Base-by-base conservation (phyloP, 1,140 invertebrate genomes). In the Aphelenchoides fujianensis region DNA sequence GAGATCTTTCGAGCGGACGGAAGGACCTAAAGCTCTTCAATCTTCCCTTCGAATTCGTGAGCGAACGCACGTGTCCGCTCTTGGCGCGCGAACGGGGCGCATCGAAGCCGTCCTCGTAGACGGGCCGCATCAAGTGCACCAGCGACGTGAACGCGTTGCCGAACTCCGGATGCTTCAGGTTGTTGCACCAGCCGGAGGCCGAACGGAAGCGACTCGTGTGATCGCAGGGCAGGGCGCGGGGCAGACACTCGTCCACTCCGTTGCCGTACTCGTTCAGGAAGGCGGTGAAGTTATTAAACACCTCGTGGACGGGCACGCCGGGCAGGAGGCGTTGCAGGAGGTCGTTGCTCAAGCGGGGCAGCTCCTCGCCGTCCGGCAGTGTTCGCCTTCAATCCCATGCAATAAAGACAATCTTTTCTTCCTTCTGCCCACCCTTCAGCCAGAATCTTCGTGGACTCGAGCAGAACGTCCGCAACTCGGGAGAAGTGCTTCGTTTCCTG, bases 121-220 rank as follows among this genome's bases (percentile, higher is more conserved):
- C 90, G 0, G 95, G 91, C 70, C 12, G 57, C 7, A 68, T 12
- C 9, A 95, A 86, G 75, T 95, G 86, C 31, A 89, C 85, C 77
- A 98, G 95, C 3, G 90, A 90, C 0, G 90, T 94, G 64, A 94
- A 89, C 0, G 95, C 93, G 30, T 93, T 89, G 2, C 94, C 96
- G 91, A 92, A 95, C 5, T 90, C 91, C 1, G 94, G 92, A 84
- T 95, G 88, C 70, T 89, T 88, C 16, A 96, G 87, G 85, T 99
- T 98, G 84, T 99, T 99, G 83, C 96, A 99, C 19, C 90, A 92
- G 0, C 96, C 96, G 85, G 97, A 94, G 68, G 93, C 89, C n/a
- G 89, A 91, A 0, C 96, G 37, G 83, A 95, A 98, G 7, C 91
- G 91, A 0, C 88, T 88, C 0, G 89, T 90, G 0, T 91, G 88